Base-by-base conservation (phyloP, 2,888 invertebrate species). In the Spodoptera littoralis region DNA sequence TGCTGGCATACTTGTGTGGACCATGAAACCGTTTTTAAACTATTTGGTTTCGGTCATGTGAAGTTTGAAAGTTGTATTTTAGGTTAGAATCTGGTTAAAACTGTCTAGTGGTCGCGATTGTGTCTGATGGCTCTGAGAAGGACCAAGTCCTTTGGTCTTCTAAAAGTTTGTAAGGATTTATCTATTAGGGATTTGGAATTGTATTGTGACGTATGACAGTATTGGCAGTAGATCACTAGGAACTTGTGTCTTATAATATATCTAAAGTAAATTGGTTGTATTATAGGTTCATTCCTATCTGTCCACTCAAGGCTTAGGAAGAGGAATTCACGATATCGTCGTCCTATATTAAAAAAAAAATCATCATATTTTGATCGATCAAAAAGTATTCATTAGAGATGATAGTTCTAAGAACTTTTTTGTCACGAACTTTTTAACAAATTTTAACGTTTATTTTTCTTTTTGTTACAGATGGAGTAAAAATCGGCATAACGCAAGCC, bases 391-490 rank as follows among this genome's bases (percentile, higher is more conserved):
- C 3, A 27, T 27, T 27, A 27, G 27, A 27, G 27, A 27, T 27
- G 27, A 27, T 27, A 27, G 5, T 1, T 5, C 9, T 11, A 0
- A 1, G 22, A 4, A 18, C 11, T 53, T 51, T 42, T 43, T 41
- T 11, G 5, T 41, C 5, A 24, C n/a, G 8, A 9, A 36, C 8
- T 36, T 9, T 9, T 36, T 36, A 36, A 36, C 8, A 36, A 47
- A 22, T 65, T 60, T 61, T 79, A 70, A 76, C 45, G 41, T 73
- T 18, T 57, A 30, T 80, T 82, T 58, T 44, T 63, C 41, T 52
- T 90, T 36, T 92, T 92, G 90, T 92, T 92, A 0, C 90, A 94
- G 94, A 85, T 88, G 79, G 77, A 77, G 80, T 65, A 77, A 75
- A 68, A 73, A 71, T 62, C 64, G 73, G 73, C 74, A 80, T 80